phyloP scores from a whole-genome alignment of 2,113 vertebrate genomes.

The Leptobrachium ailaonicum region DNA sequence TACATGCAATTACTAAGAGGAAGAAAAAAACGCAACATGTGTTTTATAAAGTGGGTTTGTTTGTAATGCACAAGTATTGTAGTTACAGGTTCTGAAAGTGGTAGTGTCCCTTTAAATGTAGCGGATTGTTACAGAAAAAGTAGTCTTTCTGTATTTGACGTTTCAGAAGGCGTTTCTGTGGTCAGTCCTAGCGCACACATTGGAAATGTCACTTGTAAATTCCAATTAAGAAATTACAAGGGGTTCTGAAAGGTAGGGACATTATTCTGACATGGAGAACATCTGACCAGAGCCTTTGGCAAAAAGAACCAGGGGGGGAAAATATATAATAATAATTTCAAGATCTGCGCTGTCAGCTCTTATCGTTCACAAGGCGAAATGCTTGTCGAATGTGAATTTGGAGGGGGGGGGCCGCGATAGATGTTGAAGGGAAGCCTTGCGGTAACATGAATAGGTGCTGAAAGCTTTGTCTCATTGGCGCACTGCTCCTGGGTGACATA shows the following conservation, averaged over 20 bases:
- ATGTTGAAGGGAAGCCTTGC: conserved; percentile 61
- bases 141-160: not conserved
- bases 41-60: too few species aligned
- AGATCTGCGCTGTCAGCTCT: conserved; percentile 76
- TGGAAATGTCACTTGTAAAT: conserved; percentile 84
- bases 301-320: conserved; percentile 56
- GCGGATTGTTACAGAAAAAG: not conserved
- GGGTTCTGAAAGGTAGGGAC: conserved; percentile 75
- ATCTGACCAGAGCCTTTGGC: conserved; percentile 72
- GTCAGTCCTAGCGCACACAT: conserved; percentile 55
- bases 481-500: conserved; percentile 51
- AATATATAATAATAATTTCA: conserved; percentile 61
- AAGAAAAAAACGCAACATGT: too few species aligned
- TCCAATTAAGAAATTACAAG: conserved; percentile 86
- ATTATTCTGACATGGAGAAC: conserved; percentile 75
- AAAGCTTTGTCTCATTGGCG: conserved; percentile 51
- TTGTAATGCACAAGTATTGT: too few species aligned
- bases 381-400: conserved; percentile 71
- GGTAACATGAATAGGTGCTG: conserved; percentile 54
- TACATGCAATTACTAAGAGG: too few species aligned
- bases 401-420: conserved; percentile 51
- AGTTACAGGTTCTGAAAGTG: too few species aligned
- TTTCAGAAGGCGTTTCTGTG: conserved; percentile 4
- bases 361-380: conserved; percentile 68
- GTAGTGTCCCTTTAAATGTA: not conserved